A percentile compares a stretch with the other conserved stretches of the same genome.
phyloP scores from a whole-genome alignment of 1,140 invertebrate genomes.

The Sycobia sp. region DNA sequence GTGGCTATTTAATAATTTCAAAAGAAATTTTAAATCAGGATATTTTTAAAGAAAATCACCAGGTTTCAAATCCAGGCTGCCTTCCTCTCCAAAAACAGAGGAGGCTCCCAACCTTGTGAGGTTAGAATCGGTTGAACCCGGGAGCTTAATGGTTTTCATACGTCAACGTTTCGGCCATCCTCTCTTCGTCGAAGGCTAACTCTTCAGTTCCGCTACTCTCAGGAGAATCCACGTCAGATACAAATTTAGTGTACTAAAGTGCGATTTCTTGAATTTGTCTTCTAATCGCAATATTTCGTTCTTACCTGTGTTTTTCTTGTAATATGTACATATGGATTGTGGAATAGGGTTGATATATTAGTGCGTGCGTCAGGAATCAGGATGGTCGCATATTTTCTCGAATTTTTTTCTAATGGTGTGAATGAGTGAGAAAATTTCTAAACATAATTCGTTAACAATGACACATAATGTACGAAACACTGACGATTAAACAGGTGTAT shows the following conservation, averaged over 20 bases:
- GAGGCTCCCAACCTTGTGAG: constrained; percentile 8
- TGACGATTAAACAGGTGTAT: neutral
- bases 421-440: neutral
- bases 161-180: neutral
- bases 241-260: too few relatives aligned
- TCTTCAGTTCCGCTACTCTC: too few relatives aligned
- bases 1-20: too few relatives aligned
- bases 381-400: too few relatives aligned
- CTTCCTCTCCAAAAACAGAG: neutral
- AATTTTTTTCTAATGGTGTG: too few relatives aligned
- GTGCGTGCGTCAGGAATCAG: neutral
- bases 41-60: constrained; percentile 9
- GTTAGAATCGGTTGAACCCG: constrained; percentile 6
- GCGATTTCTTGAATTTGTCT: too few relatives aligned
- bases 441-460: too few relatives aligned
- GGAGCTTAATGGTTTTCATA: neutral
- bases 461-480: neutral
- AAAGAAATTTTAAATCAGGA: too few relatives aligned
- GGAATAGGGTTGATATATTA: neutral
- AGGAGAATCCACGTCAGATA: too few relatives aligned
- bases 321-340: neutral
- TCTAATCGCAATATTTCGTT: too few relatives aligned
- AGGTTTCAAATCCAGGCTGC: constrained; percentile 1
- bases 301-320: neutral
- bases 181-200: neutral